Conservation (phyloP, 2,888 invertebrate genomes). For the Scaptomyza parva region DNA sequence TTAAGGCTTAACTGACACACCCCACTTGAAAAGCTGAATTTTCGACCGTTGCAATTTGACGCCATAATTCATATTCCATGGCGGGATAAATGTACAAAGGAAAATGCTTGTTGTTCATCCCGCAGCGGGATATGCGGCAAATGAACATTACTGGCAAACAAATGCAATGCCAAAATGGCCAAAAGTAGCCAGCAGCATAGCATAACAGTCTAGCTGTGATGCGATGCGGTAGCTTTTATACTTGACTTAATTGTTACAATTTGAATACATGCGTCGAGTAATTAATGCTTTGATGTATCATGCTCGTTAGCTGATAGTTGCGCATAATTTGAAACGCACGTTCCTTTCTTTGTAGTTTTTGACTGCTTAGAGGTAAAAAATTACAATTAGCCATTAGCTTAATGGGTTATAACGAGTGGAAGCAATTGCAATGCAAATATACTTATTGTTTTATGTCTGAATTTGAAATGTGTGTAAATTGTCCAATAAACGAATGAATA, state of each 20-base stretch:
- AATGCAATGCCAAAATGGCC: slow-evolving; percentile 38
- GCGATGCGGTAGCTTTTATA: slow-evolving; percentile 68
- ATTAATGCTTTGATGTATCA: slow-evolving; percentile 28
- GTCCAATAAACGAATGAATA: not conserved
- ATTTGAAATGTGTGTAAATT: not conserved
- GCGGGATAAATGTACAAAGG: slow-evolving; percentile 42
- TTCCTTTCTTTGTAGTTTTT: slow-evolving; percentile 9
- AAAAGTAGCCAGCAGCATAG: slow-evolving; percentile 47
- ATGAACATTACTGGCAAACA: slow-evolving; percentile 19
- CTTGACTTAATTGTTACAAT: slow-evolving; percentile 66
- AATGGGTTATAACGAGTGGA: not conserved
- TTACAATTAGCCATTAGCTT: slow-evolving; percentile 13
- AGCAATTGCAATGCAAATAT: not conserved
- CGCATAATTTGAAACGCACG: slow-evolving; percentile 6
- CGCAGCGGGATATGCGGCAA: slow-evolving; percentile 25
- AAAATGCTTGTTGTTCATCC: slow-evolving; percentile 32
- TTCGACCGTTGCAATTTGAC: slow-evolving; percentile 48
- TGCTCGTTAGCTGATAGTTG: slow-evolving; percentile 38
- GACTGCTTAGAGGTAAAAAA: slow-evolving; percentile 29
- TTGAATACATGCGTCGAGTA: slow-evolving; percentile 59
- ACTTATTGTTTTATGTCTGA: not conserved
- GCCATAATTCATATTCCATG: slow-evolving; percentile 66
- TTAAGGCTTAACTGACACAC: slow-evolving; percentile 56
- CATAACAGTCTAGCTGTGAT: slow-evolving; percentile 46
- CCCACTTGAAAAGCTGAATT: slow-evolving; percentile 48